A percentile compares a stretch with the other conserved stretches of the same genome.
phyloP scores from a whole-genome alignment of 2,888 invertebrate species.

The Caenorhabditis uteleia region DNA sequence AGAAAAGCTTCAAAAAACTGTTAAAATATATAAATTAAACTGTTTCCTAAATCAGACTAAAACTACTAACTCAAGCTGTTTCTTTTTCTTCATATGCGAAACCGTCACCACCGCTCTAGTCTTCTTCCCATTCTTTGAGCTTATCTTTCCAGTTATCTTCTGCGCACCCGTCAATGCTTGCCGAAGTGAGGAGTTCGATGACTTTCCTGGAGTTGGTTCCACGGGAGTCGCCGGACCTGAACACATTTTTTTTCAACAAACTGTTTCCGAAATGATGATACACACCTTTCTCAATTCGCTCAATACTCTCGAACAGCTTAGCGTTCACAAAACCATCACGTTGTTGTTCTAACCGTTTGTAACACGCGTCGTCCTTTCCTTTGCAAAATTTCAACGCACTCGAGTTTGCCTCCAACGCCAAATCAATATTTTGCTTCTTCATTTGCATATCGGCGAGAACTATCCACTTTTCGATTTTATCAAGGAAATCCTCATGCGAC shows the following conservation, averaged over 20 bases:
- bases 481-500: conserved; percentile 67
- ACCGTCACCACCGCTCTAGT: conserved; percentile 34
- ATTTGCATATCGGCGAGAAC: conserved; percentile 68
- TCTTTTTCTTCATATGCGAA: conserved; percentile 51
- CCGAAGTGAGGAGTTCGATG: conserved; percentile 49
- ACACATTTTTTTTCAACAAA: too few relatives aligned
- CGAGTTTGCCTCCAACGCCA: conserved; percentile 66
- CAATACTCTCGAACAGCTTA: conserved; percentile 69
- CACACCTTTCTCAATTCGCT: conserved; percentile 68
- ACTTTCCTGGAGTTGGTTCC: conserved; percentile 34
- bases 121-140: conserved; percentile 38
- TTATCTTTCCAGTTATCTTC: too few relatives aligned
- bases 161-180: conserved; percentile 55
- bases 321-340: conserved; percentile 62
- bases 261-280: too few relatives aligned
- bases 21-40: too few relatives aligned
- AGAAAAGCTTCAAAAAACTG: not conserved
- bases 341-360: conserved; percentile 63
- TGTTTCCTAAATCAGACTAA: not conserved
- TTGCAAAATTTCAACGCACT: conserved; percentile 68
- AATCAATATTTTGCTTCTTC: conserved; percentile 65
- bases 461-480: conserved; percentile 68
- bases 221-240: conserved; percentile 14
- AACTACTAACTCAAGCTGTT: conserved; percentile 20
- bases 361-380: conserved; percentile 61